phyloP scores from a whole-genome alignment of 2,797 vertebrate species.

The Zenarchopterus dispar region DNA sequence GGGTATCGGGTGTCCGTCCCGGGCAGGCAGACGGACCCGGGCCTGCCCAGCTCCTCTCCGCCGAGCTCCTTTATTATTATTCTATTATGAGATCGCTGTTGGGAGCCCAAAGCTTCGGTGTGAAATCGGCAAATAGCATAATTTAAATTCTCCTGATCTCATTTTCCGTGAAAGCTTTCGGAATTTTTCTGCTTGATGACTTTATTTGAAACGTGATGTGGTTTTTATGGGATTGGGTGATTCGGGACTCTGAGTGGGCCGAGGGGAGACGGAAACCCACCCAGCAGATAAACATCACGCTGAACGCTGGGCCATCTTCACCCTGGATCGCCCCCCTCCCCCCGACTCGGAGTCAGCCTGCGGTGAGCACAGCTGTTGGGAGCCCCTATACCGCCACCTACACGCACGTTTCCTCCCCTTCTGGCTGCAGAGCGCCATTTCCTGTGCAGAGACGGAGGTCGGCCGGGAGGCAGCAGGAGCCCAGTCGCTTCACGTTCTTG shows the following conservation, averaged over 20 bases:
- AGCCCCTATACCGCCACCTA: slow-evolving; percentile 2
- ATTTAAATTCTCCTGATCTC: slow-evolving; percentile 64
- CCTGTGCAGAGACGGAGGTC: slow-evolving; percentile 74
- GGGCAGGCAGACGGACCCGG: slow-evolving; percentile 53
- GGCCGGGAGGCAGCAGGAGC: slow-evolving; percentile 63
- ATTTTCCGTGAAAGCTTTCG: slow-evolving; percentile 50
- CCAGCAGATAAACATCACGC: slow-evolving; percentile 34
- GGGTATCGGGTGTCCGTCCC: slow-evolving; percentile 67
- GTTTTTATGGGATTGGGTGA: slow-evolving; percentile 28
- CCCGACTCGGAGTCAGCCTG: slow-evolving; percentile 22
- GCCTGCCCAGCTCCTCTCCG: slow-evolving; percentile 49
- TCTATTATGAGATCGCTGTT: slow-evolving; percentile 40
- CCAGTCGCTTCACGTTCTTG: slow-evolving; percentile 84
- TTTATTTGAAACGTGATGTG: slow-evolving; percentile 24
- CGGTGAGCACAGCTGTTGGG: slow-evolving; percentile 56
- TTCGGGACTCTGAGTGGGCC: slow-evolving; percentile 14
- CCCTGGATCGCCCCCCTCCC: slow-evolving; percentile 5
- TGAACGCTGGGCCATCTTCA: slow-evolving; percentile 17
- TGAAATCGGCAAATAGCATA: slow-evolving; percentile 36
- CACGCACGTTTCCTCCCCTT: slow-evolving; percentile 25
- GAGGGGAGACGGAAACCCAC: slow-evolving; percentile 21
- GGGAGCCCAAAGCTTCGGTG: slow-evolving; percentile 25
- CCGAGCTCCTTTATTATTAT: slow-evolving; percentile 59
- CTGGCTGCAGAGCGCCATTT: slow-evolving; percentile 61
- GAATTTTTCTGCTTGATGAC: slow-evolving; percentile 16